A percentile compares a stretch with the other conserved stretches of the same genome.
Evolutionary conservation across 1,140 invertebrate species (phyloP).

Genomic region (Drosophila willistoni): DNA sequence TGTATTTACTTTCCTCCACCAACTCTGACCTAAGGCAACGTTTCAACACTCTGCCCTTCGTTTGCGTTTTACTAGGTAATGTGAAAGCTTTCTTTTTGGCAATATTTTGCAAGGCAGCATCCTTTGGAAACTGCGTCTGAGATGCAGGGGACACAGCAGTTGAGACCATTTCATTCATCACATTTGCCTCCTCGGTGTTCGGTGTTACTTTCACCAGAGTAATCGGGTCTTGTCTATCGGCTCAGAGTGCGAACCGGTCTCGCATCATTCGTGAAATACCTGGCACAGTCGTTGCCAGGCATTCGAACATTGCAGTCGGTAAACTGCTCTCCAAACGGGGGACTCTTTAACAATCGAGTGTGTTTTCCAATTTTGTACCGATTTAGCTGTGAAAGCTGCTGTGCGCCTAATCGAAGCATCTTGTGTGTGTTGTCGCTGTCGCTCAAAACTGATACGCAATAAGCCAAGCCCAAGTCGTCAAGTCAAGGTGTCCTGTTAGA

Average conservation of each 20-base stretch:
- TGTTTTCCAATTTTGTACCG: not conserved
- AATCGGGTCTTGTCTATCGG: slow-evolving; percentile 5
- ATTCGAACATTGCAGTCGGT: slow-evolving; percentile 42
- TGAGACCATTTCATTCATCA: slow-evolving; percentile 56
- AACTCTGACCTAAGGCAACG: slow-evolving; percentile 68
- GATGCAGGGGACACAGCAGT: not conserved
- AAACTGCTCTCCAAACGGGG: slow-evolving; percentile 1
- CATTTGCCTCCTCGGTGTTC: slow-evolving; percentile 21
- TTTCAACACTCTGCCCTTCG: slow-evolving; percentile 37
- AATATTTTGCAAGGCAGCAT: slow-evolving; percentile 50
- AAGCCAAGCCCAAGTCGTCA: slow-evolving; percentile 11
- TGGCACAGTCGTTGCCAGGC: slow-evolving; percentile 63
- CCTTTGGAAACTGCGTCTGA: slow-evolving; percentile 19
- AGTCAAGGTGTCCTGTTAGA: slow-evolving; percentile 29
- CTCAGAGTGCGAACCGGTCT: slow-evolving; percentile 21
- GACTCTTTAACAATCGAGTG: slow-evolving; percentile 12
- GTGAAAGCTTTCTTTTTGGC: slow-evolving; percentile 32
- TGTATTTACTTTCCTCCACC: slow-evolving; percentile 6
- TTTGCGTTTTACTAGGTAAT: slow-evolving; percentile 16
- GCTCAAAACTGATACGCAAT: slow-evolving; percentile 35
- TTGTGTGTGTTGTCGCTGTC: slow-evolving; percentile 46
- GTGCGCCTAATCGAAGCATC: slow-evolving; percentile 65
- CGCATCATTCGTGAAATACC: slow-evolving; percentile 50
- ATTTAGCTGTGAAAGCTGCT: slow-evolving; percentile 47
- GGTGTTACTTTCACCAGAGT: slow-evolving; percentile 5